Base-by-base conservation (phyloP, 2,888 invertebrate genomes). In the Blastobasis lacticolella region DNA sequence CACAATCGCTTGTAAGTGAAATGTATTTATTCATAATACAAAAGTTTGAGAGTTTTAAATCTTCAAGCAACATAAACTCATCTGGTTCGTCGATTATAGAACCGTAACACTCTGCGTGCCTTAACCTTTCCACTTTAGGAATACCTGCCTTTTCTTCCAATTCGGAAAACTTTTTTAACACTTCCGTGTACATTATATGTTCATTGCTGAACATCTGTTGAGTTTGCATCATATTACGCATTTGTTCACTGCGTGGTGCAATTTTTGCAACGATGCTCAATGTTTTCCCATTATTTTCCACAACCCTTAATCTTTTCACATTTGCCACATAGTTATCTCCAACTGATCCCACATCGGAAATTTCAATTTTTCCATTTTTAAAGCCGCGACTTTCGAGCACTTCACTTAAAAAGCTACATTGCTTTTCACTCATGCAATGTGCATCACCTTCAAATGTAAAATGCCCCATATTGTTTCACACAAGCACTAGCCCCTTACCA, bases 41-140 rank as follows among this genome's bases (percentile, higher is more conserved):
- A 50, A 60, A 71, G 38, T 61, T 55, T 5, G 50, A 51, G 1
- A 55, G 57, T 3, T 51, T 60, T 5, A 77, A 54, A 55, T 77
- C 77, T 62, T 75, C 73, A 23, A 77, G 53, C n/a, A 75, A 51
- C 10, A 77, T 63, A 0, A 73, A 58, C 63, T 77, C 76, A 38
- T 72, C 49, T 0, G 63, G 63, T 23, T 55, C 54, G 50, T 69
- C 67, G 0, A 48, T 45, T 2, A 55, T 52, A 5, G 58, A 54
- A 8, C 73, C 75, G 10, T 71, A 74, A 45, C 71, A 73, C 2
- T 49, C 50, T 1, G 75, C 66, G 51, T 58, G 67, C 44, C 53
- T 57, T 0, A 71, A 52, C 53, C 58, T 59, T 5, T 73, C 67
- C 37, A 63, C 49, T 46, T 56, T 51, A 6, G 70, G 62, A 4